These are phyloP conservation scores for Phainopepla nitens DNA, from an alignment of 2,113 vertebrate species.

Conservation along the genomic window DNA sequence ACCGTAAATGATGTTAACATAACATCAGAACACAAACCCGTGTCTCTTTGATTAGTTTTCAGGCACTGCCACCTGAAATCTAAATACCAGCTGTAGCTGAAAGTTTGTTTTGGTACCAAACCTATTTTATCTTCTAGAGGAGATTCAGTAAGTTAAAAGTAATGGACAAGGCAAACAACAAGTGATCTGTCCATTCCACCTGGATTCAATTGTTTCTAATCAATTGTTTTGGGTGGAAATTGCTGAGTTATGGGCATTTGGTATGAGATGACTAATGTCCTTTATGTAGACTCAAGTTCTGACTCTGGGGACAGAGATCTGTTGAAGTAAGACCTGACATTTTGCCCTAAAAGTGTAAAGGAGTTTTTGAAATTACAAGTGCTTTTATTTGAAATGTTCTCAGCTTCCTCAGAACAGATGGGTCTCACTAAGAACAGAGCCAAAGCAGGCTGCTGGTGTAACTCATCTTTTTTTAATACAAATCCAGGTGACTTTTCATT, in stretches of 20 bases:
- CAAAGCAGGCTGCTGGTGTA: background rate
- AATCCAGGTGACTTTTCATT: slow-evolving; percentile 22
- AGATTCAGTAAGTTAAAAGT: background rate
- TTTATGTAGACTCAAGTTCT: background rate
- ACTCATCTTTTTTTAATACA: slow-evolving; percentile 14
- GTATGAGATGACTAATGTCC: background rate
- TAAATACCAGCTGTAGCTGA: background rate
- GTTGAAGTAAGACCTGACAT: slow-evolving; percentile 40
- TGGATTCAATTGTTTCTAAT: slow-evolving; percentile 25
- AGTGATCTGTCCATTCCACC: background rate
- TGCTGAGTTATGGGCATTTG: background rate
- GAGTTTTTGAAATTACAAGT: background rate
- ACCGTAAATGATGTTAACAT: background rate
- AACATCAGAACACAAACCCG: background rate
- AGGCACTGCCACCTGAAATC: background rate
- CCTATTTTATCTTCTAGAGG: background rate
- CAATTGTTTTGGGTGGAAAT: background rate
- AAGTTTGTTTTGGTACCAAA: background rate
- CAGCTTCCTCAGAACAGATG: slow-evolving; percentile 52
- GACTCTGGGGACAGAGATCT: background rate
- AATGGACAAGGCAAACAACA: background rate
- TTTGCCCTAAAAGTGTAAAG: slow-evolving; percentile 48
- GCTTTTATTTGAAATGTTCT: slow-evolving; percentile 33
- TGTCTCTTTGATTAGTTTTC: background rate
- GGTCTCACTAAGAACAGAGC: slow-evolving; percentile 3